These are phyloP conservation scores for Phaetusa simplex DNA, from an alignment of 2,113 vertebrate genomes.

Conservation along the genomic window DNA sequence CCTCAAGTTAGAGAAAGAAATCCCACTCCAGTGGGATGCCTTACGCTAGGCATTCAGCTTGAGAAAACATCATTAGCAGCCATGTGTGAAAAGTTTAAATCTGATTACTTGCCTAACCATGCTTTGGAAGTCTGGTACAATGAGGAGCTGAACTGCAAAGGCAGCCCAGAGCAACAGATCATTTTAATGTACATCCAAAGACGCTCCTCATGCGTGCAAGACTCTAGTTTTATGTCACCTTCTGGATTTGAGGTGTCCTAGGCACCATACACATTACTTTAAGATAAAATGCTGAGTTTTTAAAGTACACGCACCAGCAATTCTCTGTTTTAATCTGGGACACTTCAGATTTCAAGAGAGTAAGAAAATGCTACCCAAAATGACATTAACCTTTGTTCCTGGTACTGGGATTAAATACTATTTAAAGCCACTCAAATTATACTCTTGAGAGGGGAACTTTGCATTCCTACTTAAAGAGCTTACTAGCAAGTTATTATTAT, in stretches of 20 bases:
- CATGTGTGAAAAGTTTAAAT: neutral
- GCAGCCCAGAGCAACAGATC: neutral
- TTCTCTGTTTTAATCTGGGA: neutral
- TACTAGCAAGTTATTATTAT: neutral
- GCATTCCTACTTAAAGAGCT: neutral
- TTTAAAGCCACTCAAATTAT: neutral
- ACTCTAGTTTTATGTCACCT: neutral
- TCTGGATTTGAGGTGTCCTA: neutral
- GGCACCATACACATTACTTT: neutral
- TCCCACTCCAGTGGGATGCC: neutral
- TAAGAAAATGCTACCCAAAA: neutral
- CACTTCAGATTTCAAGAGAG: neutral
- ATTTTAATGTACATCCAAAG: neutral
- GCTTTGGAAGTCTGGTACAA: neutral
- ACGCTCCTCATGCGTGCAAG: neutral
- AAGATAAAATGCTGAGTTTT: neutral
- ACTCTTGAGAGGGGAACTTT: neutral
- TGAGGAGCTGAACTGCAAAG: neutral
- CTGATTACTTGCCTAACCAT: neutral
- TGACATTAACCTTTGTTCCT: neutral
- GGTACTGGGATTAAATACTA: neutral
- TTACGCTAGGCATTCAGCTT: neutral
- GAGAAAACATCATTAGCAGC: neutral
- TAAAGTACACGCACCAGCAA: neutral
- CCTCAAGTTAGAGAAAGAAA: slow-evolving; percentile 4